Conservation (phyloP, 2,888 invertebrate species). For the Monoplex corrugatus region DNA sequence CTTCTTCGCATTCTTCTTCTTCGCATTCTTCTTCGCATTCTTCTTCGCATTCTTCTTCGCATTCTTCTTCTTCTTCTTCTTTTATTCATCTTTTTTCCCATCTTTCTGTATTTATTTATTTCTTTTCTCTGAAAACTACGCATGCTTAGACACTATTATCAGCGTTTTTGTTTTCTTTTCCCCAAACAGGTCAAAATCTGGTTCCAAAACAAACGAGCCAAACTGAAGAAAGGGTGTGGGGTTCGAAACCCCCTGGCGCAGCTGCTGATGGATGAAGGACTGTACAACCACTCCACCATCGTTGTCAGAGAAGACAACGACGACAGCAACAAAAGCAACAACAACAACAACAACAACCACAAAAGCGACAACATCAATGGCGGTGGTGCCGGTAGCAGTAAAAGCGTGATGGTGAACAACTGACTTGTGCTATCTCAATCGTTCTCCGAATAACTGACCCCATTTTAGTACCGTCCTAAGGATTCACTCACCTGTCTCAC, state of each 20-base stretch:
- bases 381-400: background rate
- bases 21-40: too few species aligned
- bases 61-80: too few species aligned
- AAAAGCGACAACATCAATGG: background rate
- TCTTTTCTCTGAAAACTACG: too few species aligned
- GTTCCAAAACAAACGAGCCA: slow-evolving; percentile 98
- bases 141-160: too few species aligned
- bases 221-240: slow-evolving; percentile 92
- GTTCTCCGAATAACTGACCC: too few species aligned
- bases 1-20: too few species aligned
- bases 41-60: too few species aligned
- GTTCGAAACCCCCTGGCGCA: slow-evolving; percentile 91
- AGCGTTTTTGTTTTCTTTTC: background rate
- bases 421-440: too few species aligned
- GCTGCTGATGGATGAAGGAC: slow-evolving; percentile 95
- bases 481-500: too few species aligned
- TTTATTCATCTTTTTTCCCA: too few species aligned
- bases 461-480: too few species aligned
- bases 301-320: slow-evolving; percentile 50
- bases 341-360: background rate
- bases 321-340: background rate
- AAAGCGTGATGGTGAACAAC: background rate
- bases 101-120: too few species aligned
- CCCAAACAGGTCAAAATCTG: slow-evolving; percentile 90
- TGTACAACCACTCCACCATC: slow-evolving; percentile 89